Base-by-base conservation (phyloP, 37 sponge, comb jelly and placozoan species). In the Crambe crambe region DNA sequence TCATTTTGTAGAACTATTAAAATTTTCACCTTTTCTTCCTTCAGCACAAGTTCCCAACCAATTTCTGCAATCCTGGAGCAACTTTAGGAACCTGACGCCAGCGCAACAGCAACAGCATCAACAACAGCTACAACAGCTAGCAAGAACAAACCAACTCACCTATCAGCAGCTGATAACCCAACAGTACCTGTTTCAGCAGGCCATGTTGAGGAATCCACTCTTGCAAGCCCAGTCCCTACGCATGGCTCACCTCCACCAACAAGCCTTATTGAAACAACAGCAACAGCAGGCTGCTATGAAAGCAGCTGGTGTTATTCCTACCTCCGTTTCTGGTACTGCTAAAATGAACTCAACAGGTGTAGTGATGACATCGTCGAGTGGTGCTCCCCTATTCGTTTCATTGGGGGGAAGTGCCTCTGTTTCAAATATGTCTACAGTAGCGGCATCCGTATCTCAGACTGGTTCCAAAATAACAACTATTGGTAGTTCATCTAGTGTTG, bases 121-220 rank as follows among this genome's bases (percentile, higher is more conserved):
- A n/a, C n/a, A n/a, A n/a, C n/a, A n/a, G n/a, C n/a, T n/a, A n/a
- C 82, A 82, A 26, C 84, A 83, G 59, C 66, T 74, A 17, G 47
- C 75, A 41, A 42, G 83, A 41, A 66, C n/a, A 44, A 34, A 37
- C 25, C 69, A 67, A 36, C 34, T 63, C 65, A 43, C 68, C 57
- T 47, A 80, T 22, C 75, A 82, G 27, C 79, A 68, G 23, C 79
- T 79, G 0, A 51, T 71, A 0, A 42, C 60, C 12, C 77, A 69
- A 32, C 83, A 83, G 42, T 68, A 83, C 66, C 74, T 82, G 15
- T 57, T 73, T 22, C 70, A 51, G 38, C 84, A 83, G 42, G 62
- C 47, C 18, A 51, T 83, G 35, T 58, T 82, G n/a, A 63, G 73
- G 64, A 68, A 65, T 29, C 61, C 62, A 5, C 42, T 74, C 56